Evolutionary conservation across 2,113 vertebrate genomes (phyloP).

Genomic region (Gambusia affinis): DNA sequence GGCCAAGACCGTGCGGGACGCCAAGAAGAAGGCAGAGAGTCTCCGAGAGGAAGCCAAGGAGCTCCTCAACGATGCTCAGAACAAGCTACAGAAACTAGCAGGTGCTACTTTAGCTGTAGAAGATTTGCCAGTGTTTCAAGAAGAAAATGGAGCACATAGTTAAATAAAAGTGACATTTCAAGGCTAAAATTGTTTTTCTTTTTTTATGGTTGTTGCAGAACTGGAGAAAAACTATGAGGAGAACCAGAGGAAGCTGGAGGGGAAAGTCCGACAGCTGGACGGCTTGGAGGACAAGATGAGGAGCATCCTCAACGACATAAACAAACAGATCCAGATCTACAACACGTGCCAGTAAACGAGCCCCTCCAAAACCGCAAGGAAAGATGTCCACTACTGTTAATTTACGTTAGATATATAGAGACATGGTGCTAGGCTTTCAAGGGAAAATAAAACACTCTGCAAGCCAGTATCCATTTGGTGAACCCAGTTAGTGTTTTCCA

Average conservation of each 20-base stretch:
- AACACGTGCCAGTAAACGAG: conserved; percentile 91
- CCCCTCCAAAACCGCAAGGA: not conserved
- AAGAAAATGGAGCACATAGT: not conserved
- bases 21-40: conserved; percentile 86
- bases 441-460: not conserved
- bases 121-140: not conserved
- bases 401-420: not conserved
- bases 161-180: too few relatives aligned
- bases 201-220: conserved; percentile 67
- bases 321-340: conserved; percentile 97
- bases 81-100: conserved; percentile 88
- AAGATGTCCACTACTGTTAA: not conserved
- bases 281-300: conserved; percentile 95
- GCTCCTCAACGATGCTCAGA: conserved; percentile 87
- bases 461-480: conserved; percentile 1
- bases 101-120: conserved; percentile 73
- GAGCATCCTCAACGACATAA: conserved; percentile 89
- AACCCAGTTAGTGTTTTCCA: not conserved
- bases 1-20: conserved; percentile 83
- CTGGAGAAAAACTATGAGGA: conserved; percentile 91
- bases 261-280: conserved; percentile 90
- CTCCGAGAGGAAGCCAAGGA: conserved; percentile 88
- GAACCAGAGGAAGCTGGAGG: conserved; percentile 88
- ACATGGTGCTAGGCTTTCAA: not conserved
- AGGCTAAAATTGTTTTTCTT: too few relatives aligned